Conservation (phyloP, 2,888 invertebrate genomes). For the Rotaria socialis region DNA sequence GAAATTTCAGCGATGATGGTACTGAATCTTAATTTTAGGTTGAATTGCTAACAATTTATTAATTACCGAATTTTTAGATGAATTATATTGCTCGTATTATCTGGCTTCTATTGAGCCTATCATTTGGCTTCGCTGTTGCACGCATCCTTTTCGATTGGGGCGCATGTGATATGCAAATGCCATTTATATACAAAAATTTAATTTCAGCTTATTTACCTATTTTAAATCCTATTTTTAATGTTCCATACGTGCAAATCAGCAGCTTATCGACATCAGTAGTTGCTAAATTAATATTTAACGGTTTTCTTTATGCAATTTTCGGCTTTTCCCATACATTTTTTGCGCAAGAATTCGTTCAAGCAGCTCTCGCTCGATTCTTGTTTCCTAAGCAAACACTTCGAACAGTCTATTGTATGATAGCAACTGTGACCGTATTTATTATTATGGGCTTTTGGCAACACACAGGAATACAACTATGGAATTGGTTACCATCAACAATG, state of each 20-base stretch:
- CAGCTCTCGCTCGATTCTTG: background rate
- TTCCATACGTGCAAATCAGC: background rate
- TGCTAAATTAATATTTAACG: background rate
- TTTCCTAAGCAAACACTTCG: constrained; percentile 24
- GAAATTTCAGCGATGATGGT: too few relatives aligned
- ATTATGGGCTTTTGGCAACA: constrained; percentile 11
- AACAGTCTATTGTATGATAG: background rate
- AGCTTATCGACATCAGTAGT: background rate
- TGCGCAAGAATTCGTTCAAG: constrained; percentile 18
- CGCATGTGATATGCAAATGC: constrained; percentile 7
- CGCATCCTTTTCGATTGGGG: background rate
- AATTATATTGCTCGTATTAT: background rate
- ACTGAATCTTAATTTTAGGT: too few relatives aligned
- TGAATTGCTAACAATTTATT: too few relatives aligned
- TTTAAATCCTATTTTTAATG: background rate
- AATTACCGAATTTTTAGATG: background rate
- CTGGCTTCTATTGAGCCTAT: background rate
- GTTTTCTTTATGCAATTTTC: background rate
- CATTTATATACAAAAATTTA: background rate
- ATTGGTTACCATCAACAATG: background rate
- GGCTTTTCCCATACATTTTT: background rate
- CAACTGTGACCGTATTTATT: background rate
- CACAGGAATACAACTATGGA: constrained; percentile 19
- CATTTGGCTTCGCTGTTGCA: background rate
- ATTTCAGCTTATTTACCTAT: background rate